These are phyloP conservation scores for Matsumyia berberina DNA, from an alignment of 2,888 invertebrate species.

Conservation along the genomic window DNA sequence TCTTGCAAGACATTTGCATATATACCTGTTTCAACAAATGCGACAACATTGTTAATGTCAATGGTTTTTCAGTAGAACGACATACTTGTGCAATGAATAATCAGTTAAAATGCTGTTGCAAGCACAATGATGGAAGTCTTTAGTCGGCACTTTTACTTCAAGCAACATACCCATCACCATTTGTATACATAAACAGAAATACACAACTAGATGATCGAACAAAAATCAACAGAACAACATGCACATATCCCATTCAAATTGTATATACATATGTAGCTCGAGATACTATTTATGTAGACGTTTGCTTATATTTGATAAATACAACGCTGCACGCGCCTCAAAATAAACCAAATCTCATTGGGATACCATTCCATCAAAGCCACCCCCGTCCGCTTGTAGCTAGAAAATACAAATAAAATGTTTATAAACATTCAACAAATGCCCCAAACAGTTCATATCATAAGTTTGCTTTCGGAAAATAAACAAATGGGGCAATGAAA, in stretches of 20 bases:
- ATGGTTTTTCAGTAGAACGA: too few relatives aligned
- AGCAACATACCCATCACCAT: constrained; percentile 3
- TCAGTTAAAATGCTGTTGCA: too few relatives aligned
- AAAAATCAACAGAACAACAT: constrained; percentile 40
- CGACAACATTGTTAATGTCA: too few relatives aligned
- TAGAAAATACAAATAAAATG: constrained; percentile 56
- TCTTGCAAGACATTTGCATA: too few relatives aligned
- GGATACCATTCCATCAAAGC: constrained; percentile 20
- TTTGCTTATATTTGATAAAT: constrained; percentile 69
- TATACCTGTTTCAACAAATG: too few relatives aligned
- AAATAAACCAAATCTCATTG: constrained; percentile 60
- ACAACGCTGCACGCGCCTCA: constrained; percentile 51
- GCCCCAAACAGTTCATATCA: constrained; percentile 39
- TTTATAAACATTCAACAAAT: constrained; percentile 70
- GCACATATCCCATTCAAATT: not conserved
- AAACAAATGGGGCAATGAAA: constrained; percentile 54
- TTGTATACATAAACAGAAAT: constrained; percentile 19
- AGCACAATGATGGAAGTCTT: too few relatives aligned
- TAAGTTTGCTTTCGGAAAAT: constrained; percentile 58
- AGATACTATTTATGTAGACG: constrained; percentile 49
- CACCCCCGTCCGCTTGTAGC: constrained; percentile 5
- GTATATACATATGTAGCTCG: constrained; percentile 23
- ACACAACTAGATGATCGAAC: constrained; percentile 23
- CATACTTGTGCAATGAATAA: too few relatives aligned
- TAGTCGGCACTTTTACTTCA: not conserved